Evolutionary conservation across 2,797 vertebrate species (phyloP).

Genomic region (Cirrhinus mrigala): DNA sequence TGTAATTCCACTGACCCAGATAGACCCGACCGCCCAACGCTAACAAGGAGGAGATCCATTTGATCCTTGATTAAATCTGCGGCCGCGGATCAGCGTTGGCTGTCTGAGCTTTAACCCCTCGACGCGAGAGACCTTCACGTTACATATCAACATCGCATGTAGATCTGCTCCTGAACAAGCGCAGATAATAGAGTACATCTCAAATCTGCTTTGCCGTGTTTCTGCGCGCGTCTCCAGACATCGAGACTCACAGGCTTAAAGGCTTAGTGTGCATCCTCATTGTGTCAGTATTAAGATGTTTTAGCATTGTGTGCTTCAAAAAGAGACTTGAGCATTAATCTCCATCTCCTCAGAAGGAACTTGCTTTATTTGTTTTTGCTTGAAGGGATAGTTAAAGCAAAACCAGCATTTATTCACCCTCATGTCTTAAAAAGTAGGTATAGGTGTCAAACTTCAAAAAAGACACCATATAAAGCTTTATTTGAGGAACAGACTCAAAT

Average conservation of each 20-base stretch:
- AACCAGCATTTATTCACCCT: not conserved
- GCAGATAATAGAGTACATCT: constrained; percentile 53
- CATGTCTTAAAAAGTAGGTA: not conserved
- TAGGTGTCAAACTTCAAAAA: not conserved
- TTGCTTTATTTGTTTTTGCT: not conserved
- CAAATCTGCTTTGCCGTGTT: constrained; percentile 56
- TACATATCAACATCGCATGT: not conserved
- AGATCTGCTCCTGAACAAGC: constrained; percentile 26
- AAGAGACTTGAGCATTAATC: constrained; percentile 52
- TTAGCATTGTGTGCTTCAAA: constrained; percentile 58
- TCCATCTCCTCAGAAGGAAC: not conserved
- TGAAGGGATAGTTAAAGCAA: not conserved
- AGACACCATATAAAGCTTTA: not conserved
- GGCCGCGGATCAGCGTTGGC: not conserved
- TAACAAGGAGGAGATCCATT: constrained; percentile 48
- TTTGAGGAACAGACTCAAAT: not conserved
- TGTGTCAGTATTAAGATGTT: constrained; percentile 60
- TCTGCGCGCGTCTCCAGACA: constrained; percentile 49
- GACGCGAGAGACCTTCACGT: not conserved
- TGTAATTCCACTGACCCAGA: constrained; percentile 62
- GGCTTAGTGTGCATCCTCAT: constrained; percentile 64
- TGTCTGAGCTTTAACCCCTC: not conserved
- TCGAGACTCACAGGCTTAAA: constrained; percentile 59
- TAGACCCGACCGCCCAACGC: constrained; percentile 37
- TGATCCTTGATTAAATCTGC: constrained; percentile 61